Conservation (phyloP, 1,140 invertebrate genomes). For the Whitmania pigra region DNA sequence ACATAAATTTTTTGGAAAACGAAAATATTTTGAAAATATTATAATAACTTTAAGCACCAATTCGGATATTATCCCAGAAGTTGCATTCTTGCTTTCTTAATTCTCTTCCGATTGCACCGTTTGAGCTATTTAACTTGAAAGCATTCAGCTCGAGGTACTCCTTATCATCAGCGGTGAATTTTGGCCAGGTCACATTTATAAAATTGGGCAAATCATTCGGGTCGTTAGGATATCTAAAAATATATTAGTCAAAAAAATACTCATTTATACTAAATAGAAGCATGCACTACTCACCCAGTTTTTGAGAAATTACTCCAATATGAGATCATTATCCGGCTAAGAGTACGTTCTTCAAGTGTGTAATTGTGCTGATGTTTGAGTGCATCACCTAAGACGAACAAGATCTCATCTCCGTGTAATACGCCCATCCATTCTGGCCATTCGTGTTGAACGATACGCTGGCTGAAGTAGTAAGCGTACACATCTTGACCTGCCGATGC, state of each 20-base stretch:
- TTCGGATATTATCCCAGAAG: too few relatives aligned
- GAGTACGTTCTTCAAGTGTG: conserved; percentile 58
- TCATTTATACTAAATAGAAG: too few relatives aligned
- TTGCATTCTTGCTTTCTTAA: too few relatives aligned
- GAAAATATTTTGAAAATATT: too few relatives aligned
- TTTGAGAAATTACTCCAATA: conserved; percentile 79
- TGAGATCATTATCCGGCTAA: conserved; percentile 69
- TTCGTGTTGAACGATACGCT: conserved; percentile 57
- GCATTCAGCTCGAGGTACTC: conserved; percentile 72
- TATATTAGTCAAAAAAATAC: neutral
- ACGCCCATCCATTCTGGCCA: conserved; percentile 91
- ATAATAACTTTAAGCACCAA: too few relatives aligned
- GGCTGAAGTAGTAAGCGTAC: conserved; percentile 88
- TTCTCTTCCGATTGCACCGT: too few relatives aligned
- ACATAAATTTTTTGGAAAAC: too few relatives aligned
- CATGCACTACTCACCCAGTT: conserved; percentile 65
- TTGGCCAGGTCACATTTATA: conserved; percentile 55
- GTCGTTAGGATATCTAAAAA: conserved; percentile 57
- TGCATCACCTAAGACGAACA: conserved; percentile 77
- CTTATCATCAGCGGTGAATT: conserved; percentile 63
- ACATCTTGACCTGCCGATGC: conserved; percentile 61
- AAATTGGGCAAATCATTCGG: conserved; percentile 35
- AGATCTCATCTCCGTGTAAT: conserved; percentile 86
- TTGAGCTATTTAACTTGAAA: conserved; percentile 48
- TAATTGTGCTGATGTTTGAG: conserved; percentile 60